These are phyloP conservation scores for Podabrus alpinus DNA, from an alignment of 2,888 invertebrate genomes.

Conservation along the genomic window DNA sequence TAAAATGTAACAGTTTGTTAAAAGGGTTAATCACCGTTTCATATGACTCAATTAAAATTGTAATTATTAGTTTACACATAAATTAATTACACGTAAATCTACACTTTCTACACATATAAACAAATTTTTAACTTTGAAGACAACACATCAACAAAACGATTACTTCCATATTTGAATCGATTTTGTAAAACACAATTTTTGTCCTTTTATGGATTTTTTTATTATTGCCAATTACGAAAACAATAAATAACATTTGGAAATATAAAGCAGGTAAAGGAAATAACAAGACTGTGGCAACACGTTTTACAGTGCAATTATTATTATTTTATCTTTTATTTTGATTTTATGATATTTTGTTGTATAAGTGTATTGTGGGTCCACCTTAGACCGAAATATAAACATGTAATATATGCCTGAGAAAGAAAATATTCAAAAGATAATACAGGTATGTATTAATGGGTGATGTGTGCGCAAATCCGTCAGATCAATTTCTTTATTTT, in stretches of 20 bases:
- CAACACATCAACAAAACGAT: background rate
- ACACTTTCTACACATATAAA: background rate
- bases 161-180: background rate
- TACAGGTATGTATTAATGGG: conserved; percentile 16
- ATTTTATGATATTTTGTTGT: conserved; percentile 15
- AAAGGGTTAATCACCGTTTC: background rate
- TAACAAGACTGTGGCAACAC: background rate
- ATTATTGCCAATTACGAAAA: conserved; percentile 1
- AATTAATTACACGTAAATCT: background rate
- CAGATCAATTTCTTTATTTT: conserved; percentile 11
- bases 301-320: background rate
- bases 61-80: background rate
- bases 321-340: conserved; percentile 7
- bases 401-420: conserved; percentile 7
- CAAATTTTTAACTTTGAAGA: background rate
- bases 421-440: conserved; percentile 1
- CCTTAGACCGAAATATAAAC: conserved; percentile 52
- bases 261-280: background rate
- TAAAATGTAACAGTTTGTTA: background rate
- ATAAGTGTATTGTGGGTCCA: conserved; percentile 48
- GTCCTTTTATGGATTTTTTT: conserved; percentile 13
- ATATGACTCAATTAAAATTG: background rate
- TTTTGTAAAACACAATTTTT: conserved; percentile 7
- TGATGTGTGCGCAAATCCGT: conserved; percentile 4
- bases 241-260: conserved; percentile 4